phyloP scores from a whole-genome alignment of 2,888 invertebrate species.

The Agonopterix heracliana region DNA sequence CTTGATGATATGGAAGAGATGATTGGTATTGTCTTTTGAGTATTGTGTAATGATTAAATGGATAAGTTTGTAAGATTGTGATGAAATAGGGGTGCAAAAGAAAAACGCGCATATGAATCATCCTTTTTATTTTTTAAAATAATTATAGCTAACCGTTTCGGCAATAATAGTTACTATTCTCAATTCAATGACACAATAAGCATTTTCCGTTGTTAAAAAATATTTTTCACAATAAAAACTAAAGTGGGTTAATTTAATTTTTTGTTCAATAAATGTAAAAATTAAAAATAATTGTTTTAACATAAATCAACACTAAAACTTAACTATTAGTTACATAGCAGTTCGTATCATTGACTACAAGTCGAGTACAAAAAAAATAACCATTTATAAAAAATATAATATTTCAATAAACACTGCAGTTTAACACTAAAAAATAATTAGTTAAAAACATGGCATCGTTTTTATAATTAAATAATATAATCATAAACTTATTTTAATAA shows the following conservation, averaged over 20 bases:
- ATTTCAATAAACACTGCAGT: constrained; percentile 62
- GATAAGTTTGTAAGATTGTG: too few relatives aligned
- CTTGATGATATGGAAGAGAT: too few relatives aligned
- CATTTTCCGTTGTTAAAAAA: constrained; percentile 71
- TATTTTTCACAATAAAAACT: constrained; percentile 47
- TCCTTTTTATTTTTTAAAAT: constrained; percentile 77
- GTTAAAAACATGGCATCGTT: constrained; percentile 69
- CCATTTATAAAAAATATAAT: constrained; percentile 53
- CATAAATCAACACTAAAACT: constrained; percentile 67
- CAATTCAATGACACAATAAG: constrained; percentile 72
- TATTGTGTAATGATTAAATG: too few relatives aligned
- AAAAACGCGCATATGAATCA: constrained; percentile 52
- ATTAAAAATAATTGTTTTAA: constrained; percentile 51
- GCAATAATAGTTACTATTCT: constrained; percentile 73
- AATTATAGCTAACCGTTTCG: constrained; percentile 78
- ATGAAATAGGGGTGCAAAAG: not conserved
- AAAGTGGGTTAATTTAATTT: constrained; percentile 54
- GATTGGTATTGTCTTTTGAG: too few relatives aligned
- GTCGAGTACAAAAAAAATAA: constrained; percentile 67
- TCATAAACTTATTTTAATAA: constrained; percentile 26
- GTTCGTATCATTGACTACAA: constrained; percentile 52
- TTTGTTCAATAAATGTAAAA: constrained; percentile 43
- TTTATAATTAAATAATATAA: constrained; percentile 30
- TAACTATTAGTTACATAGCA: constrained; percentile 60
- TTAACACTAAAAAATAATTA: constrained; percentile 57